These are phyloP conservation scores for Myrmecophaga tridactyla DNA, from an alignment of 2,113 vertebrate genomes.

Conservation along the genomic window DNA sequence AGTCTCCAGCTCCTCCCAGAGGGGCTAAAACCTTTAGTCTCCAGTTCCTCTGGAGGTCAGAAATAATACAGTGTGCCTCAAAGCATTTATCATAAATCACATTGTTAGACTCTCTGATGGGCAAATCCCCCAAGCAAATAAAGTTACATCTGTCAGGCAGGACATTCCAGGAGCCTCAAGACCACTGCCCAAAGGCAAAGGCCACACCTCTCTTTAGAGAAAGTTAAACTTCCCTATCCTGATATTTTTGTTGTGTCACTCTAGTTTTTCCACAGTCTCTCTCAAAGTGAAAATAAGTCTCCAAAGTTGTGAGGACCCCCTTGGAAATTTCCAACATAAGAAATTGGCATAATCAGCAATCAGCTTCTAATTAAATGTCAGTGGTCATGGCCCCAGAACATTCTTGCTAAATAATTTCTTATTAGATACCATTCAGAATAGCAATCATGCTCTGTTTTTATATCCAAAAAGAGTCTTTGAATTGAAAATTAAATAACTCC, in stretches of 20 bases:
- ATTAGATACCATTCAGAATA: slow-evolving; percentile 19
- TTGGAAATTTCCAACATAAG: slow-evolving; percentile 28
- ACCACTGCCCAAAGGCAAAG: too few species aligned
- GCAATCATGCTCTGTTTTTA: slow-evolving; percentile 16
- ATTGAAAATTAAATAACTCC: slow-evolving; percentile 28
- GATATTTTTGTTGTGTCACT: not conserved
- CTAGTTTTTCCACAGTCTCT: not conserved
- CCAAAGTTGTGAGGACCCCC: not conserved
- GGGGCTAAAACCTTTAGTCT: too few species aligned
- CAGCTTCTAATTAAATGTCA: slow-evolving; percentile 51
- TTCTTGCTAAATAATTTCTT: slow-evolving; percentile 45
- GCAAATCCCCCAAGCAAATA: too few species aligned
- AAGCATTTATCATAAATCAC: too few species aligned
- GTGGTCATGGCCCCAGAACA: not conserved
- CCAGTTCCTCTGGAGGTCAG: too few species aligned
- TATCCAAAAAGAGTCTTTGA: not conserved
- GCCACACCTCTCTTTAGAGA: not conserved
- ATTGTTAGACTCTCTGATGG: too few species aligned
- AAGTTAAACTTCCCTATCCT: too few species aligned
- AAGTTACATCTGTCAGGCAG: too few species aligned
- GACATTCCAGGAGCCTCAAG: too few species aligned
- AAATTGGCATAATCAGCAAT: slow-evolving; percentile 45
- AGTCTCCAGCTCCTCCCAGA: too few species aligned
- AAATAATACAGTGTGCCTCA: too few species aligned
- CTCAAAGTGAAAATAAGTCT: slow-evolving; percentile 38